Evolutionary conservation across 2,888 invertebrate species (phyloP).

Genomic region (Choristoneura rosaceana): DNA sequence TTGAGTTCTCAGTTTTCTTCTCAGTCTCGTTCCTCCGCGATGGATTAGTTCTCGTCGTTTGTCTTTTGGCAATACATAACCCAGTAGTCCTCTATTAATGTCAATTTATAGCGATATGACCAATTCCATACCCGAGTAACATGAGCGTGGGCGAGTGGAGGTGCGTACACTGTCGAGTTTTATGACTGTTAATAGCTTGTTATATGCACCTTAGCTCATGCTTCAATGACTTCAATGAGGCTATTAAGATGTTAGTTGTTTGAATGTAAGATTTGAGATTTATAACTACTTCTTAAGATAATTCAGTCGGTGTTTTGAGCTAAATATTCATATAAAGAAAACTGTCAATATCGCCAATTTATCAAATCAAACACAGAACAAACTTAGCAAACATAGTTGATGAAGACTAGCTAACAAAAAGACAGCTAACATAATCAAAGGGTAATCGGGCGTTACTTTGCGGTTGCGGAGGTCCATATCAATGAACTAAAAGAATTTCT

Average conservation of each 20-base stretch:
- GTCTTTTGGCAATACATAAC: constrained; percentile 4
- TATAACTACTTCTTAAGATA: not conserved
- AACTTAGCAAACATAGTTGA: too few relatives aligned
- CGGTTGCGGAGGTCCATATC: too few relatives aligned
- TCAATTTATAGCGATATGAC: constrained; percentile 18
- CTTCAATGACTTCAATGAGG: constrained; percentile 60
- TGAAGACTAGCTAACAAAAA: too few relatives aligned
- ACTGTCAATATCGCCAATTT: too few relatives aligned
- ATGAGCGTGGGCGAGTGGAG: constrained; percentile 50
- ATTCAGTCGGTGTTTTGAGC: too few relatives aligned
- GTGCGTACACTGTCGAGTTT: constrained; percentile 56
- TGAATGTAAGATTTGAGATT: constrained; percentile 4
- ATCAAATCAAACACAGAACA: too few relatives aligned
- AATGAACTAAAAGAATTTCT: too few relatives aligned
- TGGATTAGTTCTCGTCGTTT: not conserved
- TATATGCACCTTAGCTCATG: constrained; percentile 66
- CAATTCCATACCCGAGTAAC: constrained; percentile 9
- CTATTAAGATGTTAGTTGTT: constrained; percentile 46
- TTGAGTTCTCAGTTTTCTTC: not conserved
- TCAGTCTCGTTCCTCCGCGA: not conserved
- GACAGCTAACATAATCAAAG: too few relatives aligned
- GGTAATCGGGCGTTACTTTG: too few relatives aligned
- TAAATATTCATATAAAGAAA: too few relatives aligned
- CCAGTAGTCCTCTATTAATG: constrained; percentile 14
- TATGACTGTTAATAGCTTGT: constrained; percentile 68